These are phyloP conservation scores for Nesometra sesokonis DNA, from an alignment of 35 echinoderm and acorn worm genomes.

Conservation along the genomic window DNA sequence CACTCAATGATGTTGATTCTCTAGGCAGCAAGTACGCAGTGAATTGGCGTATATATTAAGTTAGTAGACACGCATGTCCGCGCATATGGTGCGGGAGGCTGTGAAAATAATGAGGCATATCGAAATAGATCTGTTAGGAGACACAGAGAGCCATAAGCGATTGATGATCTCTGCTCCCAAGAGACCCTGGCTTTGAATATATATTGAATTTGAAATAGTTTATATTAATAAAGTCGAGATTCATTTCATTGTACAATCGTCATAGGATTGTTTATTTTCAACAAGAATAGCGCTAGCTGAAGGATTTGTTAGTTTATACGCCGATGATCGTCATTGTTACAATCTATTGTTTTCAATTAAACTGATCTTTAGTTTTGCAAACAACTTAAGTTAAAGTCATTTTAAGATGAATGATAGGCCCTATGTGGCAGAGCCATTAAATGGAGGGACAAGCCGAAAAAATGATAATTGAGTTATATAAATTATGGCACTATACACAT, in stretches of 20 bases:
- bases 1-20: background rate
- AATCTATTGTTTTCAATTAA: too few species aligned
- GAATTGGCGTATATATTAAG: background rate
- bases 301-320: background rate
- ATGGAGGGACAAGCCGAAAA: too few species aligned
- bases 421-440: too few species aligned
- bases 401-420: too few species aligned
- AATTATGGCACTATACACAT: too few species aligned
- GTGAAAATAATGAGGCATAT: background rate
- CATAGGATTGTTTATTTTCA: background rate
- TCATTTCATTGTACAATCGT: background rate
- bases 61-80: background rate
- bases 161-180: background rate
- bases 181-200: background rate
- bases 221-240: slow-evolving; percentile 1
- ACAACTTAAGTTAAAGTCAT: too few species aligned
- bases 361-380: too few species aligned
- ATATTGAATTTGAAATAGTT: slow-evolving; percentile 1
- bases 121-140: background rate
- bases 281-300: background rate
- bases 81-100: background rate
- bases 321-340: background rate
- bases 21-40: background rate
- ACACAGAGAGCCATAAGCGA: background rate
- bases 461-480: too few species aligned